Evolutionary conservation across 2,113 vertebrate genomes (phyloP).

Genomic region (Miniopterus natalensis): DNA sequence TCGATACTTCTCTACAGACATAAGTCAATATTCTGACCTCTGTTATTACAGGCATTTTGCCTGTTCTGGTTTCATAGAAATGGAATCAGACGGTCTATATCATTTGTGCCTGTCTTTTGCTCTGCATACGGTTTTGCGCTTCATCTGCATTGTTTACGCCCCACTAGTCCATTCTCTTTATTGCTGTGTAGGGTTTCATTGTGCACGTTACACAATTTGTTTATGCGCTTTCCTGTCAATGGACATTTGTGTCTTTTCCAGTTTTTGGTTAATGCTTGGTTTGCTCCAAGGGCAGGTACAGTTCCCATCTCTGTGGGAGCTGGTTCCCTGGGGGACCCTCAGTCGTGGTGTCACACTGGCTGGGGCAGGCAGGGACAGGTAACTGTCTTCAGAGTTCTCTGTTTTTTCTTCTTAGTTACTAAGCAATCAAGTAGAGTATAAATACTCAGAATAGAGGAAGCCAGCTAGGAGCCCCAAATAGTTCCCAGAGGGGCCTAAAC

Average conservation of each 20-base stretch:
- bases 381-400: not conserved
- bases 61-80: not conserved
- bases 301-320: not conserved
- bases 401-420: not conserved
- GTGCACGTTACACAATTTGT: not conserved
- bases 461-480: not conserved
- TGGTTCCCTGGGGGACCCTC: not conserved
- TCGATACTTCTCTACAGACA: not conserved
- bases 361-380: not conserved
- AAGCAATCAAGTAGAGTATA: not conserved
- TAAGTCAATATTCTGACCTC: not conserved
- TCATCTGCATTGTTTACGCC: not conserved
- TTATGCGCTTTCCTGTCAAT: not conserved
- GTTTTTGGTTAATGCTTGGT: not conserved
- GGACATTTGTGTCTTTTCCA: not conserved
- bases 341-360: not conserved
- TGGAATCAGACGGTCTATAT: not conserved
- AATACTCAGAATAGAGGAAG: not conserved
- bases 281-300: not conserved
- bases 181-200: not conserved
- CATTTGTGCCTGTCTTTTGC: not conserved
- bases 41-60: not conserved
- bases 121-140: not conserved
- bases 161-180: not conserved
- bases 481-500: not conserved